Base-by-base conservation (phyloP, 2,797 vertebrate genomes). In the Danio jaintianensis region DNA sequence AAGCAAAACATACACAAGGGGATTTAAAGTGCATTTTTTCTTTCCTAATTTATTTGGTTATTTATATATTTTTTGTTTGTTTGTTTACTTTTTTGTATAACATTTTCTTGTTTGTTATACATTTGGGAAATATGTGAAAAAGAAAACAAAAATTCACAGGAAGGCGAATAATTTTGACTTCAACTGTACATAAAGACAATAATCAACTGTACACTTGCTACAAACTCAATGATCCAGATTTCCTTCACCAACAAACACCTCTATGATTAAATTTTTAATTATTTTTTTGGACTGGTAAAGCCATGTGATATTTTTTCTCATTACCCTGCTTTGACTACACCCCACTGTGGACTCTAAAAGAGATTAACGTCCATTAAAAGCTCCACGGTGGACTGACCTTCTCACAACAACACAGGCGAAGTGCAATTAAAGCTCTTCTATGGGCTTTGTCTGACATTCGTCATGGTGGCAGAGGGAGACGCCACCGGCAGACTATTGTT, bases 401-500 rank as follows among this genome's bases (percentile, higher is more conserved):
- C 68, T 71, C 77, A 79, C 58, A 53, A 79, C 67, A 53, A 36
- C 70, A 80, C 59, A 67, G 70, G 40, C 67, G 16, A 72, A 45
- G 81, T 87, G 86, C 72, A 87, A 77, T 68, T 80, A 85, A 43
- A 82, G 82, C 67, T 86, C 82, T 89, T 86, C 85, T 86, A 89
- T 91, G 90, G 85, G 86, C 88, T 75, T 75, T 79, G 76, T 74
- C 68, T 58, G 22, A 71, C 29, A 66, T 63, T 58, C 20, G n/a
- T 58, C 64, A 70, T 42, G 42, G 68, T n/a, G 53, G 52, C 43
- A 67, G 61, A 64, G 68, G 59, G 18, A 53, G 58, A 18, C 10
- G 36, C 22, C 58, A 80, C 89, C 88, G 86, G 80, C 71, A 82
- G 47, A 82, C 86, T 91, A 90, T 92, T 91, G 88, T 92, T 90